Evolutionary conservation across 2,113 vertebrate genomes (phyloP).

Genomic region (Chrysochloris asiatica): DNA sequence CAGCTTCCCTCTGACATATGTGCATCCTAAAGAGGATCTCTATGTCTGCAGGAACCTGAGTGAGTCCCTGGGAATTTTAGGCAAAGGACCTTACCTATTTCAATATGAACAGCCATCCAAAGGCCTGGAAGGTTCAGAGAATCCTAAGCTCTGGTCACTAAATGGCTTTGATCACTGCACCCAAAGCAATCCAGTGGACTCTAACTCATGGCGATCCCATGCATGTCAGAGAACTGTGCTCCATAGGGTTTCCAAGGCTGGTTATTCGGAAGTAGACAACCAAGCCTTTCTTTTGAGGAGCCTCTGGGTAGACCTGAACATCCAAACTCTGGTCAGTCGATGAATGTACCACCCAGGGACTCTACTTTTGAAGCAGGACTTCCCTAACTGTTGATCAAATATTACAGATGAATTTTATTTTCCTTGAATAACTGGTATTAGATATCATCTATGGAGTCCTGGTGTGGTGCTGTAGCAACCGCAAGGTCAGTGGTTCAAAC

Average conservation of each 20-base stretch:
- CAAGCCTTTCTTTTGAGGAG: background rate
- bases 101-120: background rate
- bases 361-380: background rate
- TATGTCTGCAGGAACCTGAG: background rate
- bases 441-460: background rate
- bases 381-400: background rate
- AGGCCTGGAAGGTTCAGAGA: background rate
- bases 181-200: background rate
- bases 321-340: background rate
- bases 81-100: too few species aligned
- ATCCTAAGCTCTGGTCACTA: background rate
- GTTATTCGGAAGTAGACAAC: background rate
- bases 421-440: background rate
- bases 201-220: background rate
- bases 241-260: background rate
- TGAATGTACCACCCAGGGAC: background rate
- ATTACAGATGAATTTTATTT: background rate
- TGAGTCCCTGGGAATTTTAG: rapidly evolving
- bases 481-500: too few species aligned
- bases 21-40: background rate
- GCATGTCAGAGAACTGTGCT: background rate
- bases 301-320: background rate
- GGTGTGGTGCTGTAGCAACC: too few species aligned
- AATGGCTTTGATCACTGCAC: background rate
- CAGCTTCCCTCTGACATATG: background rate